Evolutionary conservation across 2,888 invertebrate species (phyloP).

Genomic region (Apotomis capreana): DNA sequence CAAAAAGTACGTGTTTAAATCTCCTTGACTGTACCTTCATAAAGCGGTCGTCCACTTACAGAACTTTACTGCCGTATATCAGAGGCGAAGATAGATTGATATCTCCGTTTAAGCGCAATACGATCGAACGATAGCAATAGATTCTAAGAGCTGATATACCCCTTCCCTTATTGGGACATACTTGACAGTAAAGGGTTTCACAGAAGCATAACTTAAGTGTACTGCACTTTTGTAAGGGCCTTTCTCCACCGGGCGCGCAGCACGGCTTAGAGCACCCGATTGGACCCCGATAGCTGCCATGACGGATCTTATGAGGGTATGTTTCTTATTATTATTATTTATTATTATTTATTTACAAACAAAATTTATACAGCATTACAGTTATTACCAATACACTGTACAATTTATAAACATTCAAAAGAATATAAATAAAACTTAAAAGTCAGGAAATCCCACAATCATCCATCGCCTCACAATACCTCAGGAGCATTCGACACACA

Average conservation of each 20-base stretch:
- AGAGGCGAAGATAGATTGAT: neutral
- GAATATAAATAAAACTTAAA: no score
- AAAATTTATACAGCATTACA: no score
- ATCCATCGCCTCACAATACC: no score
- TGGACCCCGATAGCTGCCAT: neutral
- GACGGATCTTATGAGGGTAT: neutral
- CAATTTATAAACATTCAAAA: no score
- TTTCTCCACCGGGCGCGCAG: neutral
- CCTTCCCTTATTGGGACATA: neutral
- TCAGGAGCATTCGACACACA: no score
- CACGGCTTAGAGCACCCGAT: neutral
- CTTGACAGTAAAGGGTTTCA: neutral
- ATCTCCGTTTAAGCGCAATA: neutral
- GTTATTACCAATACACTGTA: no score
- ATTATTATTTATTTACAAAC: no score
- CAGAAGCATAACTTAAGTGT: neutral
- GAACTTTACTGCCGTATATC: neutral
- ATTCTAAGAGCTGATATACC: neutral
- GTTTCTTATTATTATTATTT: no score
- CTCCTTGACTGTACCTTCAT: neutral
- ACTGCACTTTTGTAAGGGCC: constrained; percentile 2
- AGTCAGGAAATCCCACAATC: no score
- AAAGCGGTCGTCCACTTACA: neutral
- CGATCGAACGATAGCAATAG: neutral
- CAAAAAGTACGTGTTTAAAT: no score